A percentile compares a stretch with the other conserved stretches of the same genome.
phyloP scores from a whole-genome alignment of 2,797 vertebrate genomes.

The Notamacropus eugenii region DNA sequence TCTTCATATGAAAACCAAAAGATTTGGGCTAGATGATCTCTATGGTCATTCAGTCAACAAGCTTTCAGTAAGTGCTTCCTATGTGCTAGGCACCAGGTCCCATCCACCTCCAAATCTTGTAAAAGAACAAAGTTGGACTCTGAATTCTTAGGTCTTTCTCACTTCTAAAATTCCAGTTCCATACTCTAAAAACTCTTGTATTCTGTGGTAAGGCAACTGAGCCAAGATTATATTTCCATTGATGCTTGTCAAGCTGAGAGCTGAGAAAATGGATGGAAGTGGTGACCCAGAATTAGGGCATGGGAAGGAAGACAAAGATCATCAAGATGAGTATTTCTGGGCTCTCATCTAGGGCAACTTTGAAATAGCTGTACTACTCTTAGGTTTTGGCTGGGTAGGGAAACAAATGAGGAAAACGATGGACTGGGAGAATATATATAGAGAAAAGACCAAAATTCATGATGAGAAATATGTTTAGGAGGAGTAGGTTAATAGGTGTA shows the following conservation, averaged over 20 bases:
- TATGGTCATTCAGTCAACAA: not conserved
- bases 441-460: not conserved
- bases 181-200: not conserved
- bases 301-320: not conserved
- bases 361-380: not conserved
- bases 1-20: not conserved
- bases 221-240: not conserved
- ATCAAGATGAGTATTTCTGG: not conserved
- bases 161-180: not conserved
- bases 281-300: not conserved
- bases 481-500: not conserved
- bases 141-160: not conserved
- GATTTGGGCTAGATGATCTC: not conserved
- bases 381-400: not conserved
- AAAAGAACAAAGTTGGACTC: not conserved
- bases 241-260: not conserved
- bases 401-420: not conserved
- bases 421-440: not conserved
- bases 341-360: not conserved
- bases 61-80: not conserved
- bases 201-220: not conserved
- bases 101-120: not conserved
- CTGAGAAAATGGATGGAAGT: not conserved
- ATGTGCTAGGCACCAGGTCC: not conserved
- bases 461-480: not conserved